phyloP scores from a whole-genome alignment of 2,888 invertebrate genomes.

The Xiphydria camelus region DNA sequence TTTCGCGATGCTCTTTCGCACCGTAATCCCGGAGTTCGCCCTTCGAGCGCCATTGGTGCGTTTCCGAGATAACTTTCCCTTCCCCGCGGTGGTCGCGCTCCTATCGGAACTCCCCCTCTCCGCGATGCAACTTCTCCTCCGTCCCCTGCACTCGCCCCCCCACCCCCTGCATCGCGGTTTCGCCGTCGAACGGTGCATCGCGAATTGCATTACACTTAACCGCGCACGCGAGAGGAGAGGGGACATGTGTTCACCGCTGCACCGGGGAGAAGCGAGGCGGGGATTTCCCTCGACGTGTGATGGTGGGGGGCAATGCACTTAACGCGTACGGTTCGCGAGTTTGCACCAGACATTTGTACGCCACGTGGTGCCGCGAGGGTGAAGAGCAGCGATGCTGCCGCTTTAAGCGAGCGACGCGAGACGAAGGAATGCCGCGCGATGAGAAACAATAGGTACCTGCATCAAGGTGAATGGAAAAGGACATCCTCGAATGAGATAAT shows the following conservation, averaged over 20 bases:
- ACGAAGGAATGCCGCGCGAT: too few species aligned
- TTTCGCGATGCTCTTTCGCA: background rate
- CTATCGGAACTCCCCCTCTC: constrained; percentile 31
- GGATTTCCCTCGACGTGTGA: constrained; percentile 25
- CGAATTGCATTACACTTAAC: constrained; percentile 31
- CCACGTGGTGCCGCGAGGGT: constrained; percentile 19
- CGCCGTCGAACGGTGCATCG: constrained; percentile 31
- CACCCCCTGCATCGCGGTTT: constrained; percentile 10
- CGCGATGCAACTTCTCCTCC: constrained; percentile 16
- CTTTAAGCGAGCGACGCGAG: too few species aligned
- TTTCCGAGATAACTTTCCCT: constrained; percentile 25
- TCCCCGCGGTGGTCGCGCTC: constrained; percentile 21
- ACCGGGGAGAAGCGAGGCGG: constrained; percentile 23
- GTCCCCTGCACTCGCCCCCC: constrained; percentile 1
- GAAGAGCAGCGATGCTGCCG: too few species aligned
- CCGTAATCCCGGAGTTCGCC: constrained; percentile 1
- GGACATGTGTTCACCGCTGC: constrained; percentile 19
- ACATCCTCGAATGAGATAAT: too few species aligned
- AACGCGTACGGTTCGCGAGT: constrained; percentile 12
- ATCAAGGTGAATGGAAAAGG: too few species aligned
- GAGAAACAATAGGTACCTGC: too few species aligned
- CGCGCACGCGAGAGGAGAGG: constrained; percentile 6
- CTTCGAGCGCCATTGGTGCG: constrained; percentile 24
- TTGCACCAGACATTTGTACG: constrained; percentile 38
- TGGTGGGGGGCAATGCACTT: constrained; percentile 50